Evolutionary conservation across 2,888 invertebrate species (phyloP), one percentile per base, ranked within the genome.

Genomic region (Orchesella flavescens): DNA sequence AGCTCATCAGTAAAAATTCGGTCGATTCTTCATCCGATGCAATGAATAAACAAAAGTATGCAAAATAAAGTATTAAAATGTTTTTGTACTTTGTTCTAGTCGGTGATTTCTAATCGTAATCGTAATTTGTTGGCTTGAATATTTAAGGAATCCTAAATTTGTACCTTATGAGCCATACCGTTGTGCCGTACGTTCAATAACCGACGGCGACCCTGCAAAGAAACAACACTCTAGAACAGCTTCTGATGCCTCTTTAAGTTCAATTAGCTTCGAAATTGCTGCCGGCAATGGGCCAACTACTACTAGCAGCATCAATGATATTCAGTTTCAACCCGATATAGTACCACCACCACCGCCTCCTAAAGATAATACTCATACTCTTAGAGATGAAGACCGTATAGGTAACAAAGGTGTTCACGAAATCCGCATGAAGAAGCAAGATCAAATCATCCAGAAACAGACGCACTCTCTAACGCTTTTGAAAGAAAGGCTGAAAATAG

Each of bases 141-240:
- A n/a, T 49, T 49, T 15, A 12, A 88, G 88, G 74, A 86, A 88
- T 71, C 87, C 88, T 9, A 87, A 87, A 53, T 88, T 88, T 75
- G 82, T 88, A 24, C 87, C 88, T 19, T 88, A 88, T 76, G 88
- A 88, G 66, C 88, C 88, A 15, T 88, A 88, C 49, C 76, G 80
- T 21, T 86, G 87, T 46, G 88, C 88, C 4, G 86, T 85, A 21
- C 66, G 87, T 61, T 84, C 88, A 15, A 88, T 88, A 74, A 78
- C 76, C n/a, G 63, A 78, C 4, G 61, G 74, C 55, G 46, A 63
- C 13, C 23, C 24, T 7, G 21, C 69, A 49, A 17, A 46, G 24
- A 74, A 79, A 19, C 24, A 34, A 17, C 84, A 80, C 21, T 75
- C 71, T 9, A 73, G 85, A 66, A 84, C 76, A n/a, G 76, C 83